Evolutionary conservation across 2,888 invertebrate genomes (phyloP).

Genomic region (Polymixis lichenea): DNA sequence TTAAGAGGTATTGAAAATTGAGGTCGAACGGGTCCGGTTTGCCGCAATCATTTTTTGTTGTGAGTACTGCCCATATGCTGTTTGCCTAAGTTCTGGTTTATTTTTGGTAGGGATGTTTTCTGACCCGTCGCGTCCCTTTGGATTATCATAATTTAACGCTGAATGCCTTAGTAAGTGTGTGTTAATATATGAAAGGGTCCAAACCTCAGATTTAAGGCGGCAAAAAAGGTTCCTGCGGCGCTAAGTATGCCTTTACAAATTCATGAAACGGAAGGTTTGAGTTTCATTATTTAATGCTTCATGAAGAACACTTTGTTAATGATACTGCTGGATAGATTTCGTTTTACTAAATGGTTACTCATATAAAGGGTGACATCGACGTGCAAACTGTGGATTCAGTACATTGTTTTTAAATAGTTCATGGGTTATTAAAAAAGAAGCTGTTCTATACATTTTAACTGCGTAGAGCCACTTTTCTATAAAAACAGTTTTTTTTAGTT

Average conservation of each 20-base stretch:
- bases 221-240: neutral
- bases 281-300: neutral
- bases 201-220: constrained; percentile 20
- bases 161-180: constrained; percentile 8
- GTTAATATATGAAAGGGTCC: constrained; percentile 24
- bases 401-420: too few relatives aligned
- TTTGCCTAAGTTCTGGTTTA: constrained; percentile 1
- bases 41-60: neutral
- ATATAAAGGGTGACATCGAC: neutral
- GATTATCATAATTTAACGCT: constrained; percentile 32
- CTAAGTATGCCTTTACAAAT: constrained; percentile 4
- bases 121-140: neutral
- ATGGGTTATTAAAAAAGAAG: too few relatives aligned
- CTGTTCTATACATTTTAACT: too few relatives aligned
- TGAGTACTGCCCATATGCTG: neutral
- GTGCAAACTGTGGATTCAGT: too few relatives aligned
- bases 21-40: neutral
- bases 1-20: constrained; percentile 22
- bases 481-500: too few relatives aligned
- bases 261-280: neutral
- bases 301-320: neutral
- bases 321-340: neutral
- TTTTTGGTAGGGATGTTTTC: constrained; percentile 12
- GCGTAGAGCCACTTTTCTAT: too few relatives aligned
- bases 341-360: too few relatives aligned